These are phyloP conservation scores for Bombus picipes DNA, from an alignment of 1,140 invertebrate genomes.

Conservation along the genomic window DNA sequence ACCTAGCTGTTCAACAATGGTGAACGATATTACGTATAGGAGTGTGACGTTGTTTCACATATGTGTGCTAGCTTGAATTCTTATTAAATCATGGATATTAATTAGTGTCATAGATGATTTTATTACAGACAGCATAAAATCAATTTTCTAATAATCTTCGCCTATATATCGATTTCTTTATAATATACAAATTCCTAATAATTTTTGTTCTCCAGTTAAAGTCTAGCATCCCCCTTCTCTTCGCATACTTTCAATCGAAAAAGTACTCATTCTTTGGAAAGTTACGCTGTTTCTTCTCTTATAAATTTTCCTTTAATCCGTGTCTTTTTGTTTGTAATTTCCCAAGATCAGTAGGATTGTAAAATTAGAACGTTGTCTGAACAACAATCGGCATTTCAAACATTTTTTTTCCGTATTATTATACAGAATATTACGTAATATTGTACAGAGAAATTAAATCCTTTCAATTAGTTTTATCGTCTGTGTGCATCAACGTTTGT, in stretches of 20 bases:
- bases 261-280: neutral
- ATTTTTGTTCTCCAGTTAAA: neutral
- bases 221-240: neutral
- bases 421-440: no score
- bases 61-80: neutral
- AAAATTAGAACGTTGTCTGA: no score
- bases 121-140: neutral
- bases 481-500: no score
- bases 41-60: neutral
- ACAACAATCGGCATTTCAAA: no score
- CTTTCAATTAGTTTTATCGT: no score
- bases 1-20: neutral
- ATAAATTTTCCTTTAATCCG: neutral
- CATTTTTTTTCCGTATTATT: no score
- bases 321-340: neutral
- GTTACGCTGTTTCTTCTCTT: neutral
- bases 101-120: neutral
- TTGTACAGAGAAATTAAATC: no score
- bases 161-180: neutral
- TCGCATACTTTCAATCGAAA: neutral
- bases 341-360: no score
- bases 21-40: neutral
- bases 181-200: neutral
- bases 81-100: neutral
- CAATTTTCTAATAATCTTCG: neutral